Evolutionary conservation across 2,797 vertebrate species (phyloP), one percentile per base, ranked within the genome.

Genomic region (Leptatherina wallacei): DNA sequence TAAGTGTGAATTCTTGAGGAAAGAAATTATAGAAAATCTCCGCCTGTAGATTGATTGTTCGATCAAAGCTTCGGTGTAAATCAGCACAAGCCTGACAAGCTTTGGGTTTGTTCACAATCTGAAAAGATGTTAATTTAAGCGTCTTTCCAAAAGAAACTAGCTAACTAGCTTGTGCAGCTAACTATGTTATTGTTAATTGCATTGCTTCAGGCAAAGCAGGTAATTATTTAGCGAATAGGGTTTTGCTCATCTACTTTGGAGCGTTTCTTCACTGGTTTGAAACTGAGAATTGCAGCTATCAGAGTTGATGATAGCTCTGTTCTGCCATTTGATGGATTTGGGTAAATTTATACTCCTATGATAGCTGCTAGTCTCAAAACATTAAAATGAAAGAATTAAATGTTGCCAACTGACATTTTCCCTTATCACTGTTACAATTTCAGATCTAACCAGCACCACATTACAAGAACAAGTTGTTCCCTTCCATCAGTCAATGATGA

Each of bases 41-140:
- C 33, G 13, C n/a, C 55, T 8, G 1, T 22, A 36, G 33, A 65
- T 18, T 59, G 32, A 64, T 71, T 47, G 54, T 67, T 73, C 2
- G 3, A 16, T 65, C 32, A 51, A 22, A 55, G 14, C 20, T 58
- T n/a, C n/a, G 57, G n/a, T 61, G 30, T 30, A 40, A 57, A 20
- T 27, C 49, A 22, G 30, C 61, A 63, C 49, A 54, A 16, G 40
- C 33, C 62, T 22, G 24, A 42, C 24, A 49, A 69, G n/a, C 58
- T 65, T 61, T 60, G 3, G 14, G 7, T 36, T 69, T 63, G 44
- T 64, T 24, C 35, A 73, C 27, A 51, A 24, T 32, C 14, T 29
- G 24, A 67, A 49, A 51, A 55, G 2, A 56, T 1, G n/a, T 13
- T 7, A 1, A 36, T 49, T 49, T 65, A 42, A 14, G 33, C 36